Base-by-base conservation (phyloP, 2,888 invertebrate species). In the Eupithecia inturbata region DNA sequence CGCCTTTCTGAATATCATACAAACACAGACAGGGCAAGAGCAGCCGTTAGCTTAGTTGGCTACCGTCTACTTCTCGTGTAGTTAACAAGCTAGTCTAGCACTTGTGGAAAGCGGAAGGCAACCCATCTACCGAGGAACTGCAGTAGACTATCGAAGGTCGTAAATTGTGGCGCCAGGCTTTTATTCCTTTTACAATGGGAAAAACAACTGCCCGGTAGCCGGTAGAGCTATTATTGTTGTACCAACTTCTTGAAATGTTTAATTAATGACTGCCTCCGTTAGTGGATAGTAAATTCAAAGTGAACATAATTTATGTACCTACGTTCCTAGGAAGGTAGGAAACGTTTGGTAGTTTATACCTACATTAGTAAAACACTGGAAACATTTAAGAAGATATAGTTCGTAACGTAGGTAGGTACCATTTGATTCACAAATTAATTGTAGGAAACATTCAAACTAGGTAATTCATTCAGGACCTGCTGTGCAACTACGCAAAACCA, bases 1-100 rank as follows among this genome's bases (percentile, higher is more conserved):
- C 88, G 89, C 86, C 87, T 89, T 85, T 81, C 82, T 73, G n/a
- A 19, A 19, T 19, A 81, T 76, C 77, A 79, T 78, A 81, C 78
- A 74, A 70, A 63, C 53, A 79, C 78, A 82, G 82, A 78, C 82
- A 81, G 77, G 84, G 85, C 84, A 85, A 87, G 86, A 87, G 87
- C 87, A 84, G 84, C 80, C 80, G 78, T 79, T 77, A 78, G 77
- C 74, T 78, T 72, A 70, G 70, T 76, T 57, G 12, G 26, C 12
- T 57, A 26, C 57, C 26, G 49, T 57, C 12, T 57, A 22, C 53
- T 12, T 53, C 53, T 53, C 22, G 19, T 57, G 14, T 64, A 64
- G 31, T 31, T 12, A n/a, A 22, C 19, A 16, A 62, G 28, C 33
- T 10, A 64, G 36, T 19, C 63, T 33, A 33, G 53, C 22, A 19